Evolutionary conservation across 1,140 invertebrate genomes (phyloP), one percentile per base, ranked within the genome.

Genomic region (Zaprionus kolodkinae): DNA sequence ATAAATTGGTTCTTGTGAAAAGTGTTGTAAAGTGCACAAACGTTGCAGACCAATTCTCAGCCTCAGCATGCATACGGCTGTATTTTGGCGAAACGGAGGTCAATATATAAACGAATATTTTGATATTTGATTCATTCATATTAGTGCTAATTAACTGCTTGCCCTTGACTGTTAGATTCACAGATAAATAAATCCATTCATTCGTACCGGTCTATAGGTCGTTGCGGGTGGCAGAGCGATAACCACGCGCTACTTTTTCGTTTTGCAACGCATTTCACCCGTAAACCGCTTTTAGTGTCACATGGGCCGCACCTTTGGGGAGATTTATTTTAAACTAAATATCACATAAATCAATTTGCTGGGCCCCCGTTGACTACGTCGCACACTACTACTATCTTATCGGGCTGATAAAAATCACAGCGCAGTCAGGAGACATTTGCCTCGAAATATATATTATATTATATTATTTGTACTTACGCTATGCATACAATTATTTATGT

Each of bases 1-100:
- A 43, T 9, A 48, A 55, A 45, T 60, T 45, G 62, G 9, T 15
- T 21, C 61, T 43, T 48, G 48, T 33, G 45, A 50, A 21, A 79
- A 59, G 62, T 69, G 55, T 70, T 56, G 56, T 40, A 30, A 63
- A 73, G 64, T 63, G 72, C 33, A 69, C n/a, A 17, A 52, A 45
- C 50, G 40, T 50, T 12, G 3, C 12, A 40, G 38, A 11, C 30
- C 56, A 27, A 40, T 35, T 43, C 54, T 57, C 43, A 60, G 50
- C 52, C 55, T 72, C 76, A 90, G 69, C 69, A 92, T 92, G 91
- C 90, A 92, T 67, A 92, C 91, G 33, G 91, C 90, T 62, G 88
- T 92, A 38, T 92, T 92, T 76, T 92, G 91, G 84, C 91, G 91
- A 71, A 92, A 91, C 69, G 91, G 91, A 88, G 91, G 91, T 92